Evolutionary conservation across 2,113 vertebrate genomes (phyloP).

Genomic region (Ciconia stormi): DNA sequence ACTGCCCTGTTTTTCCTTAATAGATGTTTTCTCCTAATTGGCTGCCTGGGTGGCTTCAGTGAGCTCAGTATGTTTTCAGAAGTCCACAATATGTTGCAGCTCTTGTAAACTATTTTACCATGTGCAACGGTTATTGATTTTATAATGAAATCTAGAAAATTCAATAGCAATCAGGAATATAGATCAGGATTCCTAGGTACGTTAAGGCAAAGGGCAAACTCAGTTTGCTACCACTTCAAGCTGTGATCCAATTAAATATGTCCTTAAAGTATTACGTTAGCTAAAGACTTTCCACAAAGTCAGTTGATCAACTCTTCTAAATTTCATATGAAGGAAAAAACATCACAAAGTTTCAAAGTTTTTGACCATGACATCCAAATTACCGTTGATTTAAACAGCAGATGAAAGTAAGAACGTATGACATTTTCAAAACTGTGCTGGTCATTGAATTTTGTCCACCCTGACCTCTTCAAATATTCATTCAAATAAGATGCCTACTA

Average conservation of each 20-base stretch:
- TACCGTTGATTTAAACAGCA: background rate
- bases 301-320: constrained; percentile 13
- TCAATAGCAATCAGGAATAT: constrained; percentile 86
- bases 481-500: background rate
- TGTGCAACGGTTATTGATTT: constrained; percentile 84
- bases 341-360: background rate
- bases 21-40: constrained; percentile 85
- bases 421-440: background rate
- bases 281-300: constrained; percentile 65
- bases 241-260: constrained; percentile 78
- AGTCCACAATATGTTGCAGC: constrained; percentile 79
- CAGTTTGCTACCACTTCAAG: constrained; percentile 74
- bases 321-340: background rate
- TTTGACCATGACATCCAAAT: background rate
- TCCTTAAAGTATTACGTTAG: constrained; percentile 71
- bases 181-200: constrained; percentile 82
- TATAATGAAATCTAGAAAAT: constrained; percentile 88
- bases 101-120: constrained; percentile 84
- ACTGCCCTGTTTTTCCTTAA: constrained; percentile 82
- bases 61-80: constrained; percentile 77
- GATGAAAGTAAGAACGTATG: background rate
- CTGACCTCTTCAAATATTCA: constrained; percentile 17
- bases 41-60: constrained; percentile 80
- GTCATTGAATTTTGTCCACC: background rate
- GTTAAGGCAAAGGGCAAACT: constrained; percentile 77